Evolutionary conservation across 2,113 vertebrate genomes (phyloP), one percentile per base, ranked within the genome.

Genomic region (Catharus bicknelli): DNA sequence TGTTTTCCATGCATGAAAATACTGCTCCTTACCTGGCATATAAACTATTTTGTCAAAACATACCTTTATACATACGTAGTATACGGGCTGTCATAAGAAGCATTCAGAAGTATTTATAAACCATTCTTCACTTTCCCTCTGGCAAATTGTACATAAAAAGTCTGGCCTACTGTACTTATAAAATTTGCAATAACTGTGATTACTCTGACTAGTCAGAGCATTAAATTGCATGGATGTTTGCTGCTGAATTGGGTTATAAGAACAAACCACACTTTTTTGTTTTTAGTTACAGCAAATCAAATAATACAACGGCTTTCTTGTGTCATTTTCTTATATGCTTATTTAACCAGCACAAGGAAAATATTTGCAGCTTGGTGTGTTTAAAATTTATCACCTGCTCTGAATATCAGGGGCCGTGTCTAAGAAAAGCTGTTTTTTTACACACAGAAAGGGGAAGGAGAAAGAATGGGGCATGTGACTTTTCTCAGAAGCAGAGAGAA

Each of bases 381-480:
- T 55, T 64, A 53, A 70, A 40, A 58, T 66, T 62, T 74, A 30
- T 27, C 36, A 50, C 10, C 19, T 53, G 9, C 16, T 90, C 16
- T 27, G 53, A 61, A 53, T 70, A 69, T 48, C 48, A 66, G 38
- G 42, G 74, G 4, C 16, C 69, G 10, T 32, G 5, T 38, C n/a
- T 42, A 63, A 47, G 50, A 64, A 81, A 90, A 87, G 32, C 7
- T 26, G 5, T 34, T 55, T 84, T 84, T 23, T 63, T 66, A 22
- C 7, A 32, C 40, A 18, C 3, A 47, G 10, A 38, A 84, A 59
- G 3, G 23, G 20, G 23, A 67, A 57, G 16, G 67, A 57, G n/a
- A 73, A 62, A 9, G 29, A 59, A 59, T 1, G 0, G 29, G 9
- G 2, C 16, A 45, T 43, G 9, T 3, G 3, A 16, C 20, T 75